Evolutionary conservation across 2,888 invertebrate genomes (phyloP).

Genomic region (Euclidia mi): DNA sequence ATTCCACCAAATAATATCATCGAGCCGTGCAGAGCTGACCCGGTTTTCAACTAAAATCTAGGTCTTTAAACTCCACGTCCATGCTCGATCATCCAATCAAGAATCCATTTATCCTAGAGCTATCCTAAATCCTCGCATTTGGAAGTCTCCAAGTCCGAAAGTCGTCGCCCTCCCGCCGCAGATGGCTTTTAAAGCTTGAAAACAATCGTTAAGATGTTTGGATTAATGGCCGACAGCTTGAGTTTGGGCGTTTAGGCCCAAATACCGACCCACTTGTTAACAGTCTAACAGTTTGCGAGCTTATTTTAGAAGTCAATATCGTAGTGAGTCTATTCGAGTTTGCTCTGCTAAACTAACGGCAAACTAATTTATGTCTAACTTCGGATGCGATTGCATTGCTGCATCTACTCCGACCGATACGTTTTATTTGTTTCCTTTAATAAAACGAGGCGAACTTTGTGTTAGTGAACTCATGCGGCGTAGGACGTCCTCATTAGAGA

Average conservation of each 20-base stretch:
- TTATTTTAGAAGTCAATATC: conserved; percentile 60
- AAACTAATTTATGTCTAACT: conserved; percentile 59
- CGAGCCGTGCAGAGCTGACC: conserved; percentile 23
- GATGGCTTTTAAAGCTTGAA: conserved; percentile 79
- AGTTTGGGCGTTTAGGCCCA: conserved; percentile 50
- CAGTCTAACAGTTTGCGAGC: conserved; percentile 40
- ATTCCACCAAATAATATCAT: conserved; percentile 9
- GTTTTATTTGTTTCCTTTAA: conserved; percentile 41
- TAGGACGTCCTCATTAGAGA: conserved; percentile 19
- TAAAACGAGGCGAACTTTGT: conserved; percentile 8
- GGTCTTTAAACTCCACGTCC: conserved; percentile 29
- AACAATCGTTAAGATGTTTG: conserved; percentile 77
- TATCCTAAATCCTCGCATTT: conserved; percentile 65
- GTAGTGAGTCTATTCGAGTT: conserved; percentile 42
- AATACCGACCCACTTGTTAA: conserved; percentile 56
- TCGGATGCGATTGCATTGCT: conserved; percentile 34
- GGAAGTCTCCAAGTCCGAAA: conserved; percentile 61
- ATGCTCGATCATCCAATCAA: conserved; percentile 63
- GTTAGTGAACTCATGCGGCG: conserved; percentile 6
- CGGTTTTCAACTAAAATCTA: conserved; percentile 24
- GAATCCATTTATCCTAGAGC: conserved; percentile 65
- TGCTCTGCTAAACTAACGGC: conserved; percentile 41
- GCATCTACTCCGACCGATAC: conserved; percentile 19
- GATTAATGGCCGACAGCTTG: conserved; percentile 67
- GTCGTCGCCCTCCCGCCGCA: conserved; percentile 67